Percentiles rank a stretch among this genome's conserved stretches.
These are phyloP conservation scores for Etia nguti DNA, from an alignment of 2,113 vertebrate genomes.

Conservation along the genomic window DNA sequence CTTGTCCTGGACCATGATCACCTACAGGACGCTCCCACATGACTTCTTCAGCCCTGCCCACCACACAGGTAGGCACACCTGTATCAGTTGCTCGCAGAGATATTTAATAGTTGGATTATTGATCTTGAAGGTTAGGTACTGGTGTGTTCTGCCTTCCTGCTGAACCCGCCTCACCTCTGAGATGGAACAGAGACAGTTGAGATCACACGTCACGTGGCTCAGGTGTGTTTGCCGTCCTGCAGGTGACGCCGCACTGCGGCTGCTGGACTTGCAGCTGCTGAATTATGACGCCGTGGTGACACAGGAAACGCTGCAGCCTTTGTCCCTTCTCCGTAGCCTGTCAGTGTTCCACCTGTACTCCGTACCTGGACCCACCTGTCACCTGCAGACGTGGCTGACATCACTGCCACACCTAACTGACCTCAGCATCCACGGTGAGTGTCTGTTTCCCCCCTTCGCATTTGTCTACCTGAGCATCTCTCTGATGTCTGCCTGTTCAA, in stretches of 20 bases:
- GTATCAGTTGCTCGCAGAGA: neutral
- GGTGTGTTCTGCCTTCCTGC: neutral
- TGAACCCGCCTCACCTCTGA: neutral
- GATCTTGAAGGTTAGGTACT: neutral
- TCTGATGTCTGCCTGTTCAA: neutral
- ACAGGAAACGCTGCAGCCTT: slow-evolving; percentile 8
- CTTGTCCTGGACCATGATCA: slow-evolving; percentile 50
- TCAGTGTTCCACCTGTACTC: slow-evolving; percentile 50
- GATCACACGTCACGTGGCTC: neutral
- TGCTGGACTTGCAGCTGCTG: slow-evolving; percentile 44
- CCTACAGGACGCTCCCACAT: slow-evolving; percentile 20
- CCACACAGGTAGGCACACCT: neutral
- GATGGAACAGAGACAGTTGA: neutral
- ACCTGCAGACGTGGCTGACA: slow-evolving; percentile 42
- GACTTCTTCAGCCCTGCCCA: slow-evolving; percentile 31
- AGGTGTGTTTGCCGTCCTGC: neutral
- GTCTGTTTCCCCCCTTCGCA: neutral
- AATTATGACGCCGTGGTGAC: slow-evolving; percentile 36
- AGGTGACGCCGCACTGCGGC: neutral
- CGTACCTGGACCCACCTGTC: slow-evolving; percentile 46
- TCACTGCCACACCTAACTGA: slow-evolving; percentile 16
- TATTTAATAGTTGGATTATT: neutral
- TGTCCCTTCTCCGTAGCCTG: slow-evolving; percentile 19
- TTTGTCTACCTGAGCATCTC: neutral
- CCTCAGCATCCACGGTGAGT: slow-evolving; percentile 36